Evolutionary conservation across 1,140 invertebrate species (phyloP), one percentile per base, ranked within the genome.

Genomic region (Sipha flava): DNA sequence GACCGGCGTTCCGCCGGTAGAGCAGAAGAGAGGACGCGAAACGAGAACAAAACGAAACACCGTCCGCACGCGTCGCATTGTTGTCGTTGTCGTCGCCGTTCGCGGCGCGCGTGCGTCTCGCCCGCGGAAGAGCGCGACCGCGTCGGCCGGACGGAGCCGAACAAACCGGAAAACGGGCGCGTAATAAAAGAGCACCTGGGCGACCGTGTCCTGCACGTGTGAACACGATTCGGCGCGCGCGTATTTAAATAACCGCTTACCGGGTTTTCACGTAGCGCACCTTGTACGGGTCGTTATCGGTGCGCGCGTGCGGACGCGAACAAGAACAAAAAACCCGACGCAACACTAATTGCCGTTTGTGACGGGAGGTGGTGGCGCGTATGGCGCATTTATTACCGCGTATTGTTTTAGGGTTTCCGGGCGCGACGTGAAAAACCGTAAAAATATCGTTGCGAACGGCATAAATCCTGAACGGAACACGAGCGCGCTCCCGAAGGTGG

Each of bases 311-410:
- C 7, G 45, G 47, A 49, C 70, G 70, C 70, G 70, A 34, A 73
- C 70, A 73, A 73, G 70, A 73, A 73, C 70, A 73, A 73, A 73
- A 72, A 72, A 73, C 70, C 47, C 70, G 70, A 73, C 70, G 21
- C 34, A 34, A 72, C 43, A 72, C 68, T 72, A 72, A 72, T 72
- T 72, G 68, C 31, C 47, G n/a, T 73, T 47, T 52, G 70, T 34
- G 10, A 29, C 14, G 57, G 3, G 23, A 21, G 52, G 1, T 21
- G 12, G 23, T 23, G 10, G 29, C 57, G 57, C 70, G 70, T 72
- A 52, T 29, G 70, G 70, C n/a, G n/a, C 37, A 52, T 52, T 73
- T 52, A 52, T 73, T 73, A 73, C 70, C 43, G 29, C n/a, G 45
- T 52, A 73, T 73, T 73, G 70, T 73, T 73, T 73, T 47, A 14